Conservation (phyloP, 2,797 vertebrate species). For the Sebastes alutus region DNA sequence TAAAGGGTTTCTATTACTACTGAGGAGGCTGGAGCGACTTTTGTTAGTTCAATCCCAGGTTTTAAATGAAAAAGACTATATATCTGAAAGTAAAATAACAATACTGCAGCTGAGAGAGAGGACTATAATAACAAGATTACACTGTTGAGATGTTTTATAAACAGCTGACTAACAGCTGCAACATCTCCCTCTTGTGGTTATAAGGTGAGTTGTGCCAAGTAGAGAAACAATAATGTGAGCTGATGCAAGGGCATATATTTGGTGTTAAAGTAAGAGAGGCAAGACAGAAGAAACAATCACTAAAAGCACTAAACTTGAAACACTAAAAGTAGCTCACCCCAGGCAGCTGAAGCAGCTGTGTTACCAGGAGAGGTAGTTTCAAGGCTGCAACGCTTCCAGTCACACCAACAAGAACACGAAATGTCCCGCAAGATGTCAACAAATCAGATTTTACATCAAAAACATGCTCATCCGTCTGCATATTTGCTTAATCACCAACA, state of each 20-base stretch:
- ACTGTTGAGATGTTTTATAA: neutral
- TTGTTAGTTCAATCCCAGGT: neutral
- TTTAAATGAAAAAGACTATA: neutral
- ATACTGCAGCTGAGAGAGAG: neutral
- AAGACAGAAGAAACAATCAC: neutral
- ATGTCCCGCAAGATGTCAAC: slow-evolving; percentile 40
- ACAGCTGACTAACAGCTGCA: neutral
- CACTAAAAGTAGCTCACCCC: slow-evolving; percentile 80
- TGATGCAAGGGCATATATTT: neutral
- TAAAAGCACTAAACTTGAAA: neutral
- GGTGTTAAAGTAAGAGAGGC: neutral
- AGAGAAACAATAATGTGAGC: neutral
- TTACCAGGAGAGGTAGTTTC: slow-evolving; percentile 88
- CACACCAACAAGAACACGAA: slow-evolving; percentile 87
- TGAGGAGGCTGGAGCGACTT: neutral
- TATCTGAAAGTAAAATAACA: neutral
- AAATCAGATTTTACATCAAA: slow-evolving; percentile 26
- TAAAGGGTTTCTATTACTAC: neutral
- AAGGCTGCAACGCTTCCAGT: slow-evolving; percentile 95
- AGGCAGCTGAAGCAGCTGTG: slow-evolving; percentile 85
- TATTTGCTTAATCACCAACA: slow-evolving; percentile 2
- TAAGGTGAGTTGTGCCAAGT: neutral
- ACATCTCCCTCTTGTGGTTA: slow-evolving; percentile 56
- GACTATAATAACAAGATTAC: neutral
- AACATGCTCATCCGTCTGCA: slow-evolving; percentile 55